These are phyloP conservation scores for Melipona beecheii DNA, from an alignment of 2,888 invertebrate genomes.

Conservation along the genomic window DNA sequence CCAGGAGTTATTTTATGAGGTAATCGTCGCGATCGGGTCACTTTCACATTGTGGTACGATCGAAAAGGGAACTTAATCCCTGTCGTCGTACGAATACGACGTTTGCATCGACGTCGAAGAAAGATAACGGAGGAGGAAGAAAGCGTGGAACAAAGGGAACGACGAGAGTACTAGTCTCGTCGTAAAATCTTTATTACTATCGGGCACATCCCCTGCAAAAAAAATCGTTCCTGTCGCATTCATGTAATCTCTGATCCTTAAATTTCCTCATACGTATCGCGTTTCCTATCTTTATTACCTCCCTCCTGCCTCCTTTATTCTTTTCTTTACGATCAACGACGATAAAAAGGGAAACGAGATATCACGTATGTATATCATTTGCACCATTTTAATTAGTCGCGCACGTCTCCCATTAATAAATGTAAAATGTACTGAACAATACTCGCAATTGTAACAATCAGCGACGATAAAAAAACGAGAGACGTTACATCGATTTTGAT, in stretches of 20 bases:
- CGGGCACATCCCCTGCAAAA: conserved; percentile 13
- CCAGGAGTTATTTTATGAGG: conserved; percentile 77
- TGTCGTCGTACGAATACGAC: conserved; percentile 14
- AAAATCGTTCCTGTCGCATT: conserved; percentile 33
- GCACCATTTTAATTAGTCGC: neutral
- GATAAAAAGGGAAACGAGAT: conserved; percentile 3
- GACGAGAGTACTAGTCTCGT: conserved; percentile 12
- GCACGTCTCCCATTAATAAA: neutral
- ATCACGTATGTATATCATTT: neutral
- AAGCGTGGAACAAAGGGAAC: neutral
- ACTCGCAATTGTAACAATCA: too few relatives aligned
- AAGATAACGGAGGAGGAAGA: neutral
- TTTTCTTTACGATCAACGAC: neutral
- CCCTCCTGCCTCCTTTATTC: neutral
- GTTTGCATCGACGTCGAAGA: conserved; percentile 35
- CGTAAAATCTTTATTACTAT: conserved; percentile 40
- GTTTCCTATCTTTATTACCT: neutral
- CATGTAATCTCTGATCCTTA: conserved; percentile 46
- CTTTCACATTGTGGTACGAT: neutral
- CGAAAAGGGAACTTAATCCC: conserved; percentile 5
- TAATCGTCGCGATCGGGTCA: conserved; percentile 50
- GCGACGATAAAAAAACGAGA: too few relatives aligned
- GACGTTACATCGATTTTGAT: too few relatives aligned
- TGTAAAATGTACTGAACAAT: too few relatives aligned
- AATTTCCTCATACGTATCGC: conserved; percentile 36